Conservation (phyloP, 2,888 invertebrate species). For the Plagodis pulveraria region DNA sequence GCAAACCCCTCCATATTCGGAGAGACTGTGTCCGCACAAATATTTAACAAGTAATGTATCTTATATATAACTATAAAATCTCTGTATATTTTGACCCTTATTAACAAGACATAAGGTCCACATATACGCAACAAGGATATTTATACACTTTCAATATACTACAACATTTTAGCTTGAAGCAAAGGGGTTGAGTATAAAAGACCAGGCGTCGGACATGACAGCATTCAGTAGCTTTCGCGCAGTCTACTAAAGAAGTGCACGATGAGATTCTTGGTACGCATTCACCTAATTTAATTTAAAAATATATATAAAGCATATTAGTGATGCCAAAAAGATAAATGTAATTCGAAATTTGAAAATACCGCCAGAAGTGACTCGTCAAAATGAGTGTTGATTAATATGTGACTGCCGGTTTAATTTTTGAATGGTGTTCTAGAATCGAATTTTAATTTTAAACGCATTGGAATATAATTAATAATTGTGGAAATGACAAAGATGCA, state of each 20-base stretch:
- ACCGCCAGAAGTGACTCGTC: conserved; percentile 23
- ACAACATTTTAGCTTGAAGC: conserved; percentile 29
- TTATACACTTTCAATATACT: conserved; percentile 63
- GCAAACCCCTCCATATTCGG: too few species aligned
- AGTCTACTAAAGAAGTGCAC: conserved; percentile 81
- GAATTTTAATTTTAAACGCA: background rate
- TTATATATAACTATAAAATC: background rate
- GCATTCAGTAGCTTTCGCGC: conserved; percentile 82
- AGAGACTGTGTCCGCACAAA: too few species aligned
- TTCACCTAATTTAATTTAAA: conserved; percentile 39
- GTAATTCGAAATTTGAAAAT: conserved; percentile 6
- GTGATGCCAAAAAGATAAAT: conserved; percentile 13
- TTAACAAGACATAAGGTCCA: conserved; percentile 26
- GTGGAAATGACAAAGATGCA: too few species aligned
- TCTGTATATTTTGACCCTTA: conserved; percentile 26
- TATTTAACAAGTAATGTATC: conserved; percentile 12
- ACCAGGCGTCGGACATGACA: conserved; percentile 48
- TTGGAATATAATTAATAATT: too few species aligned
- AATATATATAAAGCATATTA: conserved; percentile 5
- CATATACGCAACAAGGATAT: conserved; percentile 45
- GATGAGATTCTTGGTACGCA: conserved; percentile 82
- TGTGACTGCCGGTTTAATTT: too few species aligned
- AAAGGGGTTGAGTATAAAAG: conserved; percentile 71
- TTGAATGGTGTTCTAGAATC: too few species aligned
- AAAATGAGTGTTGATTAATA: background rate